Evolutionary conservation across 2,797 vertebrate genomes (phyloP).

Genomic region (Acipenser ruthenus): DNA sequence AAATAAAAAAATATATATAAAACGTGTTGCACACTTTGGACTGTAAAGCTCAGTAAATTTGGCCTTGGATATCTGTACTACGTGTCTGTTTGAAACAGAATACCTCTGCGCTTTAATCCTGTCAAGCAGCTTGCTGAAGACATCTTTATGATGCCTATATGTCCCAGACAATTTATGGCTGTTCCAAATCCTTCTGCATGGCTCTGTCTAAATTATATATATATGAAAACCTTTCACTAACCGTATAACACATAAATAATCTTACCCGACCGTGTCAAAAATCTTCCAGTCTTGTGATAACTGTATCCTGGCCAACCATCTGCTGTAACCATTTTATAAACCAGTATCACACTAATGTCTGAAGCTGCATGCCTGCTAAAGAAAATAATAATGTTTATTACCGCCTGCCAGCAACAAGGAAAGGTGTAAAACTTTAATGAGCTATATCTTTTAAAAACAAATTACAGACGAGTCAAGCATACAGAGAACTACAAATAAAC

Average conservation of each 20-base stretch:
- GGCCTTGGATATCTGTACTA: no score
- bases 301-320: constrained; percentile 23
- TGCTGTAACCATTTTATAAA: constrained; percentile 20
- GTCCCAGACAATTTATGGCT: constrained; percentile 18
- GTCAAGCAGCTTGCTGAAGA: background rate
- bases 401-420: constrained; percentile 21
- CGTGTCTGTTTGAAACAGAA: no score
- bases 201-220: constrained; percentile 25
- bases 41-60: no score
- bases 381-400: constrained; percentile 22
- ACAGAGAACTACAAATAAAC: no score
- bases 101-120: no score
- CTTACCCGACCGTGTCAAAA: constrained; percentile 20
- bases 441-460: constrained; percentile 38
- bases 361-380: constrained; percentile 13
- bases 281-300: constrained; percentile 16
- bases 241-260: constrained; percentile 28
- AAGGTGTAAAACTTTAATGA: constrained; percentile 29
- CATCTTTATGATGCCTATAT: constrained; percentile 20
- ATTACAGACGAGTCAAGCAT: no score
- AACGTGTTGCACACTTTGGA: no score
- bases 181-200: constrained; percentile 20
- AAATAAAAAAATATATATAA: no score
- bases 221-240: constrained; percentile 3
- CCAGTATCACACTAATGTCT: constrained; percentile 23